phyloP scores from a whole-genome alignment of 2,888 invertebrate genomes.

The Morpho achilles region DNA sequence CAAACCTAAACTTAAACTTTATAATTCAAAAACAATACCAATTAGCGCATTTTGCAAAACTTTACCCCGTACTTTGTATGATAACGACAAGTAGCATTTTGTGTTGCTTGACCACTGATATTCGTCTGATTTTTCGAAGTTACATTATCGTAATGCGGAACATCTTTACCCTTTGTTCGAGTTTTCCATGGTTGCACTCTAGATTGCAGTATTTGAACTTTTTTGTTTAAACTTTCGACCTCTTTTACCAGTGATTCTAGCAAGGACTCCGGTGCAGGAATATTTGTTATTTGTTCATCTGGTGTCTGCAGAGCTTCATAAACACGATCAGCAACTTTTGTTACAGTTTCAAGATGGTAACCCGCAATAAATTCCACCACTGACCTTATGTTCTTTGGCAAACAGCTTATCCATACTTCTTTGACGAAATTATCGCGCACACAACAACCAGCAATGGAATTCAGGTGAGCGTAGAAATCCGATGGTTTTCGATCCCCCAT shows the following conservation, averaged over 20 bases:
- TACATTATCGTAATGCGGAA: background rate
- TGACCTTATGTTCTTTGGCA: constrained; percentile 7
- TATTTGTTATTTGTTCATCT: background rate
- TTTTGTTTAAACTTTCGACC: constrained; percentile 4
- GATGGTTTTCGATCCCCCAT: constrained; percentile 5
- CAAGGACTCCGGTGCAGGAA: background rate
- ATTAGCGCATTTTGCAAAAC: constrained; percentile 6
- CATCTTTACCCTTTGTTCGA: background rate
- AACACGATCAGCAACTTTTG: constrained; percentile 4
- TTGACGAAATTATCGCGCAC: constrained; percentile 1
- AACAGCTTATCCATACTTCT: constrained; percentile 3
- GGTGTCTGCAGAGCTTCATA: background rate
- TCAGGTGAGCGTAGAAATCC: constrained; percentile 1
- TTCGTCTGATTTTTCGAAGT: background rate
- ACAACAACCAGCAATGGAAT: background rate
- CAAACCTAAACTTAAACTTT: too few species aligned
- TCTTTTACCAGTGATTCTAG: constrained; percentile 6
- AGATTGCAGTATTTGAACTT: constrained; percentile 4
- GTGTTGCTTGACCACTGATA: background rate
- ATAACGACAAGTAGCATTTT: background rate
- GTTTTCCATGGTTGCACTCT: background rate
- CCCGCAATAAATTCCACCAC: constrained; percentile 1
- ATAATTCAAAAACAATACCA: too few species aligned
- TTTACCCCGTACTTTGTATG: constrained; percentile 6
- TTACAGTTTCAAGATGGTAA: background rate